Percentiles rank a stretch among this genome's conserved stretches.
These are phyloP conservation scores for Echinops telfairi DNA, from an alignment of 2,113 vertebrate species.

Conservation along the genomic window DNA sequence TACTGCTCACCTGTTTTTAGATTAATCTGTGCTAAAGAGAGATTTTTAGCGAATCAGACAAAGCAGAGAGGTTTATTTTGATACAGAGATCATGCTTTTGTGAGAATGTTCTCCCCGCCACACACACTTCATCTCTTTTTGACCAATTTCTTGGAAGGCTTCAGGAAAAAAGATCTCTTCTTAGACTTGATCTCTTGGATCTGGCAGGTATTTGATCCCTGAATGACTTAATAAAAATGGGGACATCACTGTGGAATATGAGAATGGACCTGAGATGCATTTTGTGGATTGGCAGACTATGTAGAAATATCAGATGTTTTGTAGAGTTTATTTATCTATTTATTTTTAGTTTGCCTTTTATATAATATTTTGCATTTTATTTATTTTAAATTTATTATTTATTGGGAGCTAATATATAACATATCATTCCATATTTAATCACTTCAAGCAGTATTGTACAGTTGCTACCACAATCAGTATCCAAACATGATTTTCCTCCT, in stretches of 20 bases:
- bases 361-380: too few relatives aligned
- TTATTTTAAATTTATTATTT: too few relatives aligned
- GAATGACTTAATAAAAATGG: background rate
- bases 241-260: background rate
- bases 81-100: background rate
- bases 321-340: too few relatives aligned
- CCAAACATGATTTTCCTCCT: too few relatives aligned
- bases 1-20: constrained; percentile 52
- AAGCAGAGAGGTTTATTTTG: constrained; percentile 57
- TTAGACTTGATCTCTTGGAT: constrained; percentile 21
- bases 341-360: too few relatives aligned
- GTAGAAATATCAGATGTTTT: background rate
- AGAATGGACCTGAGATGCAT: background rate
- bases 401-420: too few relatives aligned
- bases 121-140: constrained; percentile 7
- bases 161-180: background rate
- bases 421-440: too few relatives aligned
- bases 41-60: constrained; percentile 24
- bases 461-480: too few relatives aligned
- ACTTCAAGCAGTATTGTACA: too few relatives aligned
- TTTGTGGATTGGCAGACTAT: background rate
- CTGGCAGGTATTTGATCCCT: background rate
- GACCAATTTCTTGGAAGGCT: background rate
- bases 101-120: background rate
- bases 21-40: constrained; percentile 23